Evolutionary conservation across 2,888 invertebrate genomes (phyloP), one percentile per base, ranked within the genome.

Genomic region (Caenorhabditis japonica): DNA sequence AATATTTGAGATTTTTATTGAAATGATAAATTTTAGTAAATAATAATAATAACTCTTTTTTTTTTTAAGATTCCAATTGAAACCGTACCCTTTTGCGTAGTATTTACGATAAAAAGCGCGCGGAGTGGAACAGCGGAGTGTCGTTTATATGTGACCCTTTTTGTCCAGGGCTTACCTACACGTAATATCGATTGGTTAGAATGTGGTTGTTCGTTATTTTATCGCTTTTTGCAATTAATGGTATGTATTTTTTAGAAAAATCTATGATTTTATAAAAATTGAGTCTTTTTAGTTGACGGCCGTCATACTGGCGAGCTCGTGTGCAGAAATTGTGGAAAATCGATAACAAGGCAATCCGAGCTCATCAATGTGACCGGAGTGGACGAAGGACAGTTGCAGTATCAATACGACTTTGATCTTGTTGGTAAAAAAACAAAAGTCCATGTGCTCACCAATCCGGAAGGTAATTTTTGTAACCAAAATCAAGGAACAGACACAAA

Each of bases 391-490:
- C 60, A 66, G 15, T 21, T 72, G 12, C 53, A 73, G 15, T 80
- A 77, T 46, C 58, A 71, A 34, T 80, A 80, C 47, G 74, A 74
- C 12, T 80, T 80, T 13, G 71, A 71, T 1, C 19, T 80, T 15
- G 71, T 66, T 41, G 79, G 79, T 12, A 75, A 77, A 51, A 74
- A 58, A 4, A 70, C 74, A 2, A 77, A 58, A 36, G 71, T 80
- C 4, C 56, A 77, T 30, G 79, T 80, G 23, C 60, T 80, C 15
- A 64, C 62, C 36, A 80, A 80, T 55, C 76, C 77, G 38, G 74
- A 73, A 46, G 74, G 77, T 71, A 34, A 27, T 5, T 30, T 27
- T 23, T 13, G 4, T 49, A 25, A 23, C 30, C 4, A 7, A 44
- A 17, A 44, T 30, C 13, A 41, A 8, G 12, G 21, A 30, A 10